These are phyloP conservation scores for Turritopsis dohrnii DNA, from an alignment of 30 jellyfish, hydroid and myxozoan genomes.

Conservation along the genomic window DNA sequence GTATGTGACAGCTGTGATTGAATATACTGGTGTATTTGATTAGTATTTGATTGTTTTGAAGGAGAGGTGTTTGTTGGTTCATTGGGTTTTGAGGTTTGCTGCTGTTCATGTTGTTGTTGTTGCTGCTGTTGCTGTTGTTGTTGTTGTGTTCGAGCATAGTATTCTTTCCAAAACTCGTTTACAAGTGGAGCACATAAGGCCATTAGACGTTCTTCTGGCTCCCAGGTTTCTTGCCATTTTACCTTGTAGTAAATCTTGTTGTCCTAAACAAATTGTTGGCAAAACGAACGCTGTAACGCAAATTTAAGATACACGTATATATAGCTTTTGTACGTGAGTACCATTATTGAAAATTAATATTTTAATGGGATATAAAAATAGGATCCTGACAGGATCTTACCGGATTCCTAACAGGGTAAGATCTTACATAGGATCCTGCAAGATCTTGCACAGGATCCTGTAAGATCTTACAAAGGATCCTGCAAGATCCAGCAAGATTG, in stretches of 20 bases:
- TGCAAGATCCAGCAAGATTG: too few species aligned
- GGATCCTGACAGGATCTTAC: too few species aligned
- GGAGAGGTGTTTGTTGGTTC: background rate
- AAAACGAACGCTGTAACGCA: too few species aligned
- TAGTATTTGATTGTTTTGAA: background rate
- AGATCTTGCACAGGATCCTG: too few species aligned
- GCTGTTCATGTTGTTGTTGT: constrained; percentile 11
- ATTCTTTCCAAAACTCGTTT: constrained; percentile 31
- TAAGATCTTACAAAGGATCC: too few species aligned
- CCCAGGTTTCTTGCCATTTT: constrained; percentile 43
- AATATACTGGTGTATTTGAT: constrained; percentile 6
- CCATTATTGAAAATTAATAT: too few species aligned
- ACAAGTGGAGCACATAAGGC: constrained; percentile 23
- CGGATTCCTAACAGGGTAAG: too few species aligned
- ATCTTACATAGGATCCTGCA: too few species aligned
- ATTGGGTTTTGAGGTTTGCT: background rate
- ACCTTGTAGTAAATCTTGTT: constrained; percentile 35
- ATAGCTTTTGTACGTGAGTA: too few species aligned
- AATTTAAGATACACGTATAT: too few species aligned
- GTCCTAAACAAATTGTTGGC: constrained; percentile 11
- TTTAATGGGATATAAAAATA: too few species aligned
- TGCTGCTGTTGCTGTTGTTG: constrained; percentile 22
- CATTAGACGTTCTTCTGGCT: constrained; percentile 33
- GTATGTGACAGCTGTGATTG: constrained; percentile 12
- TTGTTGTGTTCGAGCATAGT: constrained; percentile 23